Evolutionary conservation across 2,888 invertebrate genomes (phyloP).

Genomic region (Ennomos quercinarius): DNA sequence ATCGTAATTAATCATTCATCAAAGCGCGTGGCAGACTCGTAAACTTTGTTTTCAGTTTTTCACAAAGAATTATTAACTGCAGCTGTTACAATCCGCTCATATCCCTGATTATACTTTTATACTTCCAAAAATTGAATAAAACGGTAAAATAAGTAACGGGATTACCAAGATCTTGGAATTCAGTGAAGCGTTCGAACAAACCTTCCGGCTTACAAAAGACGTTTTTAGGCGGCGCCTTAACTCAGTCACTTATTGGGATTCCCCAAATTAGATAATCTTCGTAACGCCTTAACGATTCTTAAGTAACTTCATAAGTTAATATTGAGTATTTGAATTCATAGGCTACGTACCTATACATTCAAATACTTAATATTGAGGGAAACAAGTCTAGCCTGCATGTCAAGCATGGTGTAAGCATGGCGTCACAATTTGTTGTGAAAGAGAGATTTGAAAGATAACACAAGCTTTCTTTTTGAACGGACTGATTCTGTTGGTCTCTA

Average conservation of each 20-base stretch:
- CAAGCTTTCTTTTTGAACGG: no score
- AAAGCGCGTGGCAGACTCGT: no score
- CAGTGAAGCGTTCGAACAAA: neutral
- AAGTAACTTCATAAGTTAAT: no score
- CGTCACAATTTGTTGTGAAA: no score
- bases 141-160: constrained; percentile 1
- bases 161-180: neutral
- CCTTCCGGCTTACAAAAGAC: constrained; percentile 17
- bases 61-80: neutral
- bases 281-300: constrained; percentile 13
- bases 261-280: constrained; percentile 21
- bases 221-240: constrained; percentile 8
- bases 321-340: no score
- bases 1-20: no score
- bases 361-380: no score
- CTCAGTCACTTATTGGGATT: constrained; percentile 17
- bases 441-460: no score
- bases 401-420: no score
- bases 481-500: no score
- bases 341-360: no score
- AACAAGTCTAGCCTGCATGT: no score
- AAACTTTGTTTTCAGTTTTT: neutral
- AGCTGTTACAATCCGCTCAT: constrained; percentile 7
- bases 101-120: neutral
- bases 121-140: neutral